A percentile compares a stretch with the other conserved stretches of the same genome.
These are phyloP conservation scores for Lamprologus sp. DNA, from an alignment of 2,113 vertebrate genomes.

Conservation along the genomic window DNA sequence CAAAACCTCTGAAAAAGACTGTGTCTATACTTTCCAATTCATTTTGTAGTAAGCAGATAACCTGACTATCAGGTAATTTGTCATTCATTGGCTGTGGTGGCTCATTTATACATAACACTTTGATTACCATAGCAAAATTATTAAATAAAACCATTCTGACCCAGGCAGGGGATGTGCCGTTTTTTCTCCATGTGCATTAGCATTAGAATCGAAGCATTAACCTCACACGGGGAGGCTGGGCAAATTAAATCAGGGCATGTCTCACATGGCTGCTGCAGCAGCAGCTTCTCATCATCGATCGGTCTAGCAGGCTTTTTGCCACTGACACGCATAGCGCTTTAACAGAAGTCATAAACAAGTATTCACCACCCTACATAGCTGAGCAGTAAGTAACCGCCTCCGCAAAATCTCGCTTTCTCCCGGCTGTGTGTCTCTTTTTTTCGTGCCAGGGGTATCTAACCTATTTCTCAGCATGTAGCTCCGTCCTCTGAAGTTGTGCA, in stretches of 20 bases:
- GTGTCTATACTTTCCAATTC: background rate
- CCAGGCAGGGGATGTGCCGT: background rate
- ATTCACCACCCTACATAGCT: background rate
- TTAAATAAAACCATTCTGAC: background rate
- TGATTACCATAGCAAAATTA: background rate
- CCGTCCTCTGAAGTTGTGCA: constrained; percentile 8
- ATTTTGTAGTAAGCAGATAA: background rate
- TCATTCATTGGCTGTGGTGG: background rate
- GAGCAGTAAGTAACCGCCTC: background rate
- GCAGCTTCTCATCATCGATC: constrained; percentile 41
- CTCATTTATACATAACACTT: background rate
- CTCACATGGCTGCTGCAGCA: constrained; percentile 13
- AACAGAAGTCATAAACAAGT: constrained; percentile 38
- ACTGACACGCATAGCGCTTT: constrained; percentile 38
- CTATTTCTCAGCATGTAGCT: constrained; percentile 14
- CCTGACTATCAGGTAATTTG: background rate
- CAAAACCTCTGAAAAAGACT: accelerated
- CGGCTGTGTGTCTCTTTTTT: background rate
- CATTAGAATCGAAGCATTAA: constrained; percentile 14
- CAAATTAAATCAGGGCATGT: constrained; percentile 30
- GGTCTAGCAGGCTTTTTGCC: constrained; percentile 32
- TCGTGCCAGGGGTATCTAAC: background rate
- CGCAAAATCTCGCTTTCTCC: background rate
- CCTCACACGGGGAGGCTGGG: constrained; percentile 12
- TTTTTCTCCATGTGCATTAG: background rate